phyloP scores from a whole-genome alignment of 1,140 invertebrate genomes.

The Melitaea cinxia region DNA sequence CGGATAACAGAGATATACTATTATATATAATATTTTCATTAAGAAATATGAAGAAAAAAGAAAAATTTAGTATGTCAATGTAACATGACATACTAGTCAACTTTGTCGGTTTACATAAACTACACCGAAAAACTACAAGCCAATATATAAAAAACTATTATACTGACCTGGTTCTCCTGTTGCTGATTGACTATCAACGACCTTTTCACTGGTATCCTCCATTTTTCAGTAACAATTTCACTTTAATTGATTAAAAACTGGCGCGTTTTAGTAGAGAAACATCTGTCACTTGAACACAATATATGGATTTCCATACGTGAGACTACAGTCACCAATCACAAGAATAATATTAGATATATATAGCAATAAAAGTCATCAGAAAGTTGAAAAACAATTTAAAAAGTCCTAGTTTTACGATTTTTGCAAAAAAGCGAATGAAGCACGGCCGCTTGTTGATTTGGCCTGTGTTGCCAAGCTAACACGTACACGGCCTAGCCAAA shows the following conservation, averaged over 20 bases:
- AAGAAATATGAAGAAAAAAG: neutral
- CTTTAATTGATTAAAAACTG: conserved; percentile 53
- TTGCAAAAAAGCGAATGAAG: conserved; percentile 52
- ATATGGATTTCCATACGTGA: conserved; percentile 46
- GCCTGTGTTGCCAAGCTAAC: conserved; percentile 51
- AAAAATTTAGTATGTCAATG: conserved; percentile 17
- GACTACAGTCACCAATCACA: conserved; percentile 37
- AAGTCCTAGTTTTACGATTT: conserved; percentile 38
- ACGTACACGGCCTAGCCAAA: no score
- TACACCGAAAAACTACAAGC: conserved; percentile 35
- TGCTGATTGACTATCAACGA: conserved; percentile 39
- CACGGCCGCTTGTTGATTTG: conserved; percentile 73
- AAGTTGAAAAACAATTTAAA: conserved; percentile 30
- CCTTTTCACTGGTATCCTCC: conserved; percentile 54
- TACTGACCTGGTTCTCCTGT: conserved; percentile 33
- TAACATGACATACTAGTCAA: conserved; percentile 33
- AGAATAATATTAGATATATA: conserved; percentile 23
- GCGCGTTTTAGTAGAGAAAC: conserved; percentile 64
- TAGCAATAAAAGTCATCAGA: conserved; percentile 20
- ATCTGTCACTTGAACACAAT: conserved; percentile 63
- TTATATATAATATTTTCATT: no score
- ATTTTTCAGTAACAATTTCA: conserved; percentile 44
- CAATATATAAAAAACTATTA: conserved; percentile 22
- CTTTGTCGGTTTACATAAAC: conserved; percentile 49
- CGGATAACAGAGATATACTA: no score